phyloP scores from a whole-genome alignment of 2,797 vertebrate genomes.

The Prunella strophiata region DNA sequence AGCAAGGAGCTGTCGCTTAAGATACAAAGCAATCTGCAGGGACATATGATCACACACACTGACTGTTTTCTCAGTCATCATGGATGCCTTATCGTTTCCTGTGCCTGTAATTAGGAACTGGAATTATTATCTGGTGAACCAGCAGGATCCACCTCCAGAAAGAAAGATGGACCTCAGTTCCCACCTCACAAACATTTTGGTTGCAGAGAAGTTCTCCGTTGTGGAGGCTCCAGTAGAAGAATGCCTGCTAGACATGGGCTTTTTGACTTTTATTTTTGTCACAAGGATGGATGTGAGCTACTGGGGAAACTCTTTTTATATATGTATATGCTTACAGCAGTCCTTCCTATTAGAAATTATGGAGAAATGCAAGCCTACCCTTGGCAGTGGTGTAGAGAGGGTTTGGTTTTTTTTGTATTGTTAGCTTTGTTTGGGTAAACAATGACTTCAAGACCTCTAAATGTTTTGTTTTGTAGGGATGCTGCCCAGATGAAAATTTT shows the following conservation, averaged over 20 bases:
- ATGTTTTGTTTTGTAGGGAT: neutral
- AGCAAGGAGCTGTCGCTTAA: slow-evolving; percentile 66
- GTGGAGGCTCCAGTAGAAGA: neutral
- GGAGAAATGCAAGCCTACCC: neutral
- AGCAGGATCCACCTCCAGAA: slow-evolving; percentile 28
- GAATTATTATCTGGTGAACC: slow-evolving; percentile 40
- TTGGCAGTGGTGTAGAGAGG: neutral
- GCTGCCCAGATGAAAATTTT: neutral
- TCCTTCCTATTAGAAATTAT: neutral
- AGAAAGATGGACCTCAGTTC: neutral
- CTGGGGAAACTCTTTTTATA: neutral
- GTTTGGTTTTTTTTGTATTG: neutral
- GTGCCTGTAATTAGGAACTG: slow-evolving; percentile 57
- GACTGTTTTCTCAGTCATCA: slow-evolving; percentile 68
- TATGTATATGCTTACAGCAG: neutral
- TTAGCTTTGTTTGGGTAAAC: neutral
- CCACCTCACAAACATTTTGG: neutral
- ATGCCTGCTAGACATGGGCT: neutral
- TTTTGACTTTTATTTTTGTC: neutral
- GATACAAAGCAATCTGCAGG: slow-evolving; percentile 70
- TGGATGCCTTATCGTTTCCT: slow-evolving; percentile 64
- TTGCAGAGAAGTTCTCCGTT: slow-evolving; percentile 11
- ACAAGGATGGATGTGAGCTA: neutral
- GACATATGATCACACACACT: slow-evolving; percentile 69
- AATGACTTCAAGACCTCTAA: neutral